Evolutionary conservation across 2,797 vertebrate genomes (phyloP).

Genomic region (Sebastes iracundus): DNA sequence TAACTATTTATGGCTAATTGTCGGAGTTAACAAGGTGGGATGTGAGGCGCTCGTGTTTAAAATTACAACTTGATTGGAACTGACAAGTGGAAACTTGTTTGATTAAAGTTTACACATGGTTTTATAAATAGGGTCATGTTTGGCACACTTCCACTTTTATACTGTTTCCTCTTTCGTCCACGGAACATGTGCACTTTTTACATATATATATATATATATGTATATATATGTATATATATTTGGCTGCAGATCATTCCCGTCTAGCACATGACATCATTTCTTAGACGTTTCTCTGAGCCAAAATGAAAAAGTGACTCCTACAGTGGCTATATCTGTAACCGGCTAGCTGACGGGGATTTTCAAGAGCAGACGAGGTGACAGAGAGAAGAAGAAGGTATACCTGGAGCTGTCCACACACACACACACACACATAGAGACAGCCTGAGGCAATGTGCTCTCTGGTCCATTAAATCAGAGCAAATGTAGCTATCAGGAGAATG

Average conservation of each 20-base stretch:
- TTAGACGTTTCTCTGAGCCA: background rate
- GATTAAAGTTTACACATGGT: constrained; percentile 20
- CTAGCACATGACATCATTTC: background rate
- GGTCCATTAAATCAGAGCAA: constrained; percentile 35
- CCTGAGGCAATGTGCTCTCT: constrained; percentile 29
- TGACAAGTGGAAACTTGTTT: constrained; percentile 33
- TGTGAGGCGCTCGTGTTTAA: background rate
- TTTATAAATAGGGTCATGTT: background rate
- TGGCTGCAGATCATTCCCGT: constrained; percentile 4
- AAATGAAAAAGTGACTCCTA: background rate
- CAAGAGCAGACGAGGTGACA: background rate
- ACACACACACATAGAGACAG: background rate
- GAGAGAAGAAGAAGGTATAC: background rate
- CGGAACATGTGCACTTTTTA: background rate
- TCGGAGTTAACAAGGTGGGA: constrained; percentile 32
- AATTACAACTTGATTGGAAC: constrained; percentile 35
- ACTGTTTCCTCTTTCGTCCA: background rate
- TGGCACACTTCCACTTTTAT: background rate
- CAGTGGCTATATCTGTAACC: background rate
- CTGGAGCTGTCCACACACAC: constrained; percentile 4
- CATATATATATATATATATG: too few species aligned
- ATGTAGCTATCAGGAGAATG: constrained; percentile 42
- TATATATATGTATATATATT: background rate
- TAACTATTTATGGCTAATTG: constrained; percentile 34
- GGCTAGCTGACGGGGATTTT: background rate